Conservation (phyloP, 2,113 vertebrate genomes). For the Anolis sagrei region DNA sequence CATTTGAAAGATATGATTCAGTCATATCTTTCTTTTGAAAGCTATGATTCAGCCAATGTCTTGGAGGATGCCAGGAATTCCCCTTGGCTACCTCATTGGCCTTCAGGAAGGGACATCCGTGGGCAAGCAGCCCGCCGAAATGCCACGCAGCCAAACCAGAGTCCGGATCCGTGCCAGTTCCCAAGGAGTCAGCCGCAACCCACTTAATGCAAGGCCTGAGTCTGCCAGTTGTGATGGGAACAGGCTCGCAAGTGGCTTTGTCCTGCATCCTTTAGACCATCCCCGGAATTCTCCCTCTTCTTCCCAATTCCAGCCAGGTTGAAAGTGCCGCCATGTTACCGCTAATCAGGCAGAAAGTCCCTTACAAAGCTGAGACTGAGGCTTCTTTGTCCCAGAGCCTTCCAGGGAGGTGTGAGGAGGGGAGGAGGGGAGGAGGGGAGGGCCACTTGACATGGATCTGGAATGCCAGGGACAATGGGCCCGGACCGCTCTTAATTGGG, state of each 20-base stretch:
- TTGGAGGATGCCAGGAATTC: not conserved
- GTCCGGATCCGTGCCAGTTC: not conserved
- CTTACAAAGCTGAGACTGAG: slow-evolving; percentile 22
- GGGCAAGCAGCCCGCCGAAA: no score
- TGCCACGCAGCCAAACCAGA: not conserved
- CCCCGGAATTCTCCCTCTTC: not conserved
- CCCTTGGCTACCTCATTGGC: not conserved
- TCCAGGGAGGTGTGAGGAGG: not conserved
- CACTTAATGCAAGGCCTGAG: not conserved
- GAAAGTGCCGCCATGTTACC: slow-evolving; percentile 43
- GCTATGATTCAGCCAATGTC: not conserved
- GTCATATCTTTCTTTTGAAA: no score
- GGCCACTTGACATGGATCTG: slow-evolving; percentile 39
- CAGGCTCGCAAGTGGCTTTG: not conserved
- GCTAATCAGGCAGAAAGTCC: slow-evolving; percentile 45
- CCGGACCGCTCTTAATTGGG: slow-evolving; percentile 47
- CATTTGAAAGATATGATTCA: no score
- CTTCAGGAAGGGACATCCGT: not conserved
- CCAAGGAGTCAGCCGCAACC: not conserved
- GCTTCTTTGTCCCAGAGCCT: slow-evolving; percentile 38
- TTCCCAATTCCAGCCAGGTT: not conserved
- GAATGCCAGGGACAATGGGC: slow-evolving; percentile 42
- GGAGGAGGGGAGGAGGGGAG: not conserved
- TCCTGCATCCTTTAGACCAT: not conserved
- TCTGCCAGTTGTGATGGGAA: not conserved